These are phyloP conservation scores for Archocentrus centrarchus DNA, from an alignment of 2,113 vertebrate genomes.

Conservation along the genomic window DNA sequence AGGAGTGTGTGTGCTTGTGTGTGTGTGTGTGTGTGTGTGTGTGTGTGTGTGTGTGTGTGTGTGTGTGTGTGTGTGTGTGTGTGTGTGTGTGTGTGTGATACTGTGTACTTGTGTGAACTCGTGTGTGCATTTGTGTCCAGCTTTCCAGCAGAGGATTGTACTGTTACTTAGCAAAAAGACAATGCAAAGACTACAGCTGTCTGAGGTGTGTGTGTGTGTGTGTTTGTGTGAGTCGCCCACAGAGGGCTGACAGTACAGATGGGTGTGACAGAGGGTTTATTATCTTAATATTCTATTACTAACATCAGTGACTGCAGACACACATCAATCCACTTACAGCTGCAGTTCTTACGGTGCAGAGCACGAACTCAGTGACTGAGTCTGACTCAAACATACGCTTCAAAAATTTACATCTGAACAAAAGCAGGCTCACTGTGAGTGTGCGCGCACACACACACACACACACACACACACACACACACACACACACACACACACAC, in stretches of 20 bases:
- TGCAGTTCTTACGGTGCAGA: background rate
- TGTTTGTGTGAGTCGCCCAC: background rate
- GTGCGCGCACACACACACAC: too few species aligned
- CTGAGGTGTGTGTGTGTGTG: constrained; percentile 1
- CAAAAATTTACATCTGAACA: too few species aligned
- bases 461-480: too few species aligned
- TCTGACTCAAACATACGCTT: too few species aligned
- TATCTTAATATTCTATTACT: too few species aligned
- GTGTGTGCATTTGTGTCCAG: constrained; percentile 33
- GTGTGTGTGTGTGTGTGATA: constrained; percentile 27
- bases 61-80: constrained; percentile 32
- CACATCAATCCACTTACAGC: background rate
- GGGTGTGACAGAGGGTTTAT: background rate
- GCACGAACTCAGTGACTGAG: too few species aligned
- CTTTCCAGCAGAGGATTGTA: constrained; percentile 21
- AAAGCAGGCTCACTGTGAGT: too few species aligned
- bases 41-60: constrained; percentile 41
- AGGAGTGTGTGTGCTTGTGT: constrained; percentile 36
- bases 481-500: too few species aligned
- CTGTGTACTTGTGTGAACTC: background rate
- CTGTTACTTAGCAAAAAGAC: constrained; percentile 31
- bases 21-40: constrained; percentile 34
- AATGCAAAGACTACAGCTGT: constrained; percentile 23
- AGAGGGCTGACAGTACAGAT: background rate
- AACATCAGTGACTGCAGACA: background rate